Base-by-base conservation (phyloP, 2,888 invertebrate species). In the Watsonalla cultraria region DNA sequence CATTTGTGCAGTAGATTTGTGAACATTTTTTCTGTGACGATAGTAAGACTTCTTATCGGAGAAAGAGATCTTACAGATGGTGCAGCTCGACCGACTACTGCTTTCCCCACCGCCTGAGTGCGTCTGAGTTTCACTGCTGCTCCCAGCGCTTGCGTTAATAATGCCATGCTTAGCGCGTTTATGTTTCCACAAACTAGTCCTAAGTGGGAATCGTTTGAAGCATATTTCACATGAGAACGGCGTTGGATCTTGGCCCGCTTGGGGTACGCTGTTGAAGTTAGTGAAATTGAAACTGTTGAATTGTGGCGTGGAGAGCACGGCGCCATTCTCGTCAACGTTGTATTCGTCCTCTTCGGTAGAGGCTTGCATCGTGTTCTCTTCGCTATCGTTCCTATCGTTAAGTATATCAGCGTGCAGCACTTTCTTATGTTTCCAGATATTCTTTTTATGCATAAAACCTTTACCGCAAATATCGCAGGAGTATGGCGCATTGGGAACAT, bases 381-480 rank as follows among this genome's bases (percentile, higher is more conserved):
- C 91, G 59, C 90, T 90, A 55, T 91, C 91, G 58, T 86, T 84
- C 56, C 89, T 82, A 47, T 90, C 90, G 46, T 78, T 80, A 34
- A 90, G 69, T 46, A 91, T 73, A 61, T 91, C 91, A 5, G 91
- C 90, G 57, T 91, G 91, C 53, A 91, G 66, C 0, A 93, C 88
- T 70, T 91, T 91, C 68, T 91, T 91, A 61, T 91, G 91, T 66
- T 91, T 91, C 91, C 91, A 91, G 56, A 91, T 91, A 69, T 91
- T 91, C 65, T 91, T 91, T 78, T 91, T 91, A 59, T 91, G 91
- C 85, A 91, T 89, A 62, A 91, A 91, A 37, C 91, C 91, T 71
- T 93, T 92, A n/a, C 94, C 93, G 62, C 94, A 94, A 48, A 92
- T 86, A 57, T 94, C 93, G 71, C 94, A 94, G 46, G 90, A 91